A percentile compares a stretch with the other conserved stretches of the same genome.
phyloP scores from a whole-genome alignment of 2,888 invertebrate genomes.

The Chromoteleia sp. region DNA sequence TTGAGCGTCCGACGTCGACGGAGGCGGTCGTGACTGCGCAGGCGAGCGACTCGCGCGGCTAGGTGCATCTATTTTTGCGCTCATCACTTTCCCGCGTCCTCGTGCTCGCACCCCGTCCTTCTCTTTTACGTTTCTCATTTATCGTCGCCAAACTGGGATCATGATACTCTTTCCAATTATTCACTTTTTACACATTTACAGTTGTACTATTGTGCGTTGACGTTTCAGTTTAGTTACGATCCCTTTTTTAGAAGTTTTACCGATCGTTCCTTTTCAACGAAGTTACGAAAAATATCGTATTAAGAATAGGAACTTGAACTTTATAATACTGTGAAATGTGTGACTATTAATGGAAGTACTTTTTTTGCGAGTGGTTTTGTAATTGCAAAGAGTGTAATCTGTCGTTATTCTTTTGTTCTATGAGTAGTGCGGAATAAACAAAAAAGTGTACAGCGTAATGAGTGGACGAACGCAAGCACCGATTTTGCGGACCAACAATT shows the following conservation, averaged over 20 bases:
- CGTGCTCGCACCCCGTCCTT: conserved; percentile 68
- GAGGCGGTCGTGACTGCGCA: conserved; percentile 65
- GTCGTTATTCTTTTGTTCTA: conserved; percentile 22
- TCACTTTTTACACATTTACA: background rate
- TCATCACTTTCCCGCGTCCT: conserved; percentile 71
- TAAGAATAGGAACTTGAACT: conserved; percentile 1
- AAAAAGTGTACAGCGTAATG: conserved; percentile 53
- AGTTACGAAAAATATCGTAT: background rate
- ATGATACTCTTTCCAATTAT: conserved; percentile 12
- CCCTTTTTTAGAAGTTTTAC: no score
- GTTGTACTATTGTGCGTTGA: no score
- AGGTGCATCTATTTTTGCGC: conserved; percentile 72
- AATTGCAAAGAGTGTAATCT: background rate
- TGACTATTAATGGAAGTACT: background rate
- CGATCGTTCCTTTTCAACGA: background rate
- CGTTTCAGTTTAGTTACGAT: no score
- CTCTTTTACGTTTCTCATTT: conserved; percentile 57
- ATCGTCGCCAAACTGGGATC: conserved; percentile 61
- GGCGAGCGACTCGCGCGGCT: conserved; percentile 62
- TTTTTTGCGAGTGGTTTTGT: background rate
- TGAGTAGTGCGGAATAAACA: conserved; percentile 24
- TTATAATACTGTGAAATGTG: background rate
- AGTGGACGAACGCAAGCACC: conserved; percentile 68
- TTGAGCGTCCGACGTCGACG: conserved; percentile 64
- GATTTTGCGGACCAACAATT: conserved; percentile 67